Evolutionary conservation across 2,888 invertebrate genomes (phyloP).

Genomic region (Latrodectus hesperus): DNA sequence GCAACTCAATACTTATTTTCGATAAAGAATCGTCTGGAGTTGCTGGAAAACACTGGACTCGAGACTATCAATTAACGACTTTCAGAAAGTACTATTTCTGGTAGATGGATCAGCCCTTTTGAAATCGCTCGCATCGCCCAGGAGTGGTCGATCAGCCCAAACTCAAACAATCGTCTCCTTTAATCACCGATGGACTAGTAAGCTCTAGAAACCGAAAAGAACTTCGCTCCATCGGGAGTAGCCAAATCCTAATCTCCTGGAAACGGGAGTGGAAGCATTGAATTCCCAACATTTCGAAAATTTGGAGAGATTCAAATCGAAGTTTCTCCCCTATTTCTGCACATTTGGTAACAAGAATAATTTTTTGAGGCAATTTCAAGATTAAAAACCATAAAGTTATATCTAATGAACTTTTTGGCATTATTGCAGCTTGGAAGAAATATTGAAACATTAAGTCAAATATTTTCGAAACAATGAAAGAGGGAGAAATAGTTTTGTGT

Average conservation of each 20-base stretch:
- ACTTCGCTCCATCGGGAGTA: background rate
- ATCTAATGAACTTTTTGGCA: background rate
- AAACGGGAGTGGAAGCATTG: background rate
- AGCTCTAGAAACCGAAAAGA: background rate
- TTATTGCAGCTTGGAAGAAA: no score
- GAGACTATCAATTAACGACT: conserved; percentile 50
- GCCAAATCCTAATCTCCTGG: background rate
- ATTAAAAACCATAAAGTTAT: background rate
- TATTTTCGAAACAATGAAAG: no score
- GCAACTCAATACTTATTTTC: background rate
- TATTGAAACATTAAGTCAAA: no score
- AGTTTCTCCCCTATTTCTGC: background rate
- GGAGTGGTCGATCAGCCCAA: background rate
- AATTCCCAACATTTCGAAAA: background rate
- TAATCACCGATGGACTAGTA: background rate
- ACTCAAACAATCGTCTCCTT: conserved; percentile 5
- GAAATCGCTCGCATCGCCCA: conserved; percentile 18
- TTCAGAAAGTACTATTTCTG: conserved; percentile 47
- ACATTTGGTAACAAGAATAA: background rate
- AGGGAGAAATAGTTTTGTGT: no score
- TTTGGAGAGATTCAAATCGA: background rate
- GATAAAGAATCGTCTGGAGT: background rate
- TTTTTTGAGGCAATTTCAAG: background rate
- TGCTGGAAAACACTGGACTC: conserved; percentile 10
- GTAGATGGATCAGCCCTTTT: conserved; percentile 12